These are phyloP conservation scores for Lordiphosa mommai DNA, from an alignment of 1,140 invertebrate genomes.

Conservation along the genomic window DNA sequence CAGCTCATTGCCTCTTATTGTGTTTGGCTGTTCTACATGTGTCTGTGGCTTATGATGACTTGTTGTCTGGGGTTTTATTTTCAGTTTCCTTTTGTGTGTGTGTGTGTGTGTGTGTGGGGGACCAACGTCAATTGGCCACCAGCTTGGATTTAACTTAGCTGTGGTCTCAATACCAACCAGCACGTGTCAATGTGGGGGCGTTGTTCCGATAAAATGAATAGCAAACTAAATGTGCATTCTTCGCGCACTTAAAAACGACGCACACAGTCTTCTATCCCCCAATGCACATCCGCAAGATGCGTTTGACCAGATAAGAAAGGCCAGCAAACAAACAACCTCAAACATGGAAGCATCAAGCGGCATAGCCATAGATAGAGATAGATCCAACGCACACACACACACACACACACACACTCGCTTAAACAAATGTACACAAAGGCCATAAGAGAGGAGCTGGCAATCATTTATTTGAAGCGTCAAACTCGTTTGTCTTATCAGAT, in stretches of 20 bases:
- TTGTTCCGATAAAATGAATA: slow-evolving; percentile 64
- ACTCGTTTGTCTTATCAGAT: slow-evolving; percentile 77
- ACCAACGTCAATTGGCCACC: slow-evolving; percentile 32
- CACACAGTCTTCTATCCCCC: slow-evolving; percentile 45
- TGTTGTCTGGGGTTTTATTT: slow-evolving; percentile 17
- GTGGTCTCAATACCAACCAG: slow-evolving; percentile 1
- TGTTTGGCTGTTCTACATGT: slow-evolving; percentile 14
- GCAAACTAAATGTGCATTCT: slow-evolving; percentile 35
- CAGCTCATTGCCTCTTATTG: slow-evolving; percentile 37
- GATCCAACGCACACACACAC: slow-evolving; percentile 17
- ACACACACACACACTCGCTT: slow-evolving; percentile 22
- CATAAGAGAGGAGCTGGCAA: slow-evolving; percentile 45
- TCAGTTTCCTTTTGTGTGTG: slow-evolving; percentile 9
- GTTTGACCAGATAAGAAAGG: slow-evolving; percentile 11
- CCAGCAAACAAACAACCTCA: slow-evolving; percentile 54
- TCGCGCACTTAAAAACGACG: slow-evolving; percentile 13
- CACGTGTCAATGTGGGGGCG: slow-evolving; percentile 55
- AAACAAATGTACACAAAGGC: slow-evolving; percentile 7
- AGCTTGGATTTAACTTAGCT: slow-evolving; percentile 9
- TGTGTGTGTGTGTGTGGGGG: slow-evolving; percentile 22
- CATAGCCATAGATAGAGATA: slow-evolving; percentile 61
- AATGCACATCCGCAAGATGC: slow-evolving; percentile 33
- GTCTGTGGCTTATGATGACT: slow-evolving; percentile 43
- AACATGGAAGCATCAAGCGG: slow-evolving; percentile 45
- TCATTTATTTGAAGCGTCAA: slow-evolving; percentile 78